Conservation (phyloP, 2,797 vertebrate genomes). For the Enteromius thamalakanensis region DNA sequence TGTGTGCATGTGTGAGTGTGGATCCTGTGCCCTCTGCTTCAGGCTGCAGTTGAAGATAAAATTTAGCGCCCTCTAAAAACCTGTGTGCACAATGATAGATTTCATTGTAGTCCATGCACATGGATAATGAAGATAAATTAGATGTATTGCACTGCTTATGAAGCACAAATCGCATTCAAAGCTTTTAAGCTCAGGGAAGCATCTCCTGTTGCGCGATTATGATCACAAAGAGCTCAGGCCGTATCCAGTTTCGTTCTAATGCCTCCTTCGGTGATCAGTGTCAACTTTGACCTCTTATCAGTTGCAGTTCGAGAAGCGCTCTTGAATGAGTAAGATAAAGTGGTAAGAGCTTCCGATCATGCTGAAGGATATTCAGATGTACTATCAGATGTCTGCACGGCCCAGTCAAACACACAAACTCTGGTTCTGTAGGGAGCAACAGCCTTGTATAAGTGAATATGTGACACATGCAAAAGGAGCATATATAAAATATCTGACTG, state of each 20-base stretch:
- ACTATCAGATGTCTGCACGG: slow-evolving; percentile 12
- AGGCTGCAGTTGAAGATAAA: slow-evolving; percentile 27
- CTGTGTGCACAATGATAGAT: slow-evolving; percentile 1
- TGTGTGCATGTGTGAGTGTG: slow-evolving; percentile 36
- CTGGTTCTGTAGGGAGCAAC: neutral
- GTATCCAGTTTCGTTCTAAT: slow-evolving; percentile 49
- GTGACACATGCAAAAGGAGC: slow-evolving; percentile 37
- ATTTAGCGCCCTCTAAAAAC: slow-evolving; percentile 25
- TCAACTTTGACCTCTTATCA: slow-evolving; percentile 44
- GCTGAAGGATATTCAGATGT: slow-evolving; percentile 30
- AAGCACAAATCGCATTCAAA: slow-evolving; percentile 56
- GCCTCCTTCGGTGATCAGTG: slow-evolving; percentile 4
- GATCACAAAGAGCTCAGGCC: slow-evolving; percentile 11
- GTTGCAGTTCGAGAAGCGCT: slow-evolving; percentile 11
- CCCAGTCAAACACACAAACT: slow-evolving; percentile 31
- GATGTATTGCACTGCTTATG: slow-evolving; percentile 45
- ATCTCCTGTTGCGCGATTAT: slow-evolving; percentile 53
- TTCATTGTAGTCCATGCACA: neutral
- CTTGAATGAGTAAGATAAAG: slow-evolving; percentile 39
- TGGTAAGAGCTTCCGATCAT: slow-evolving; percentile 31
- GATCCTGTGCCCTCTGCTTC: neutral
- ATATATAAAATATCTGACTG: slow-evolving; percentile 66
- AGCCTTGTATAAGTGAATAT: slow-evolving; percentile 32
- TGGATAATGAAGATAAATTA: slow-evolving; percentile 49
- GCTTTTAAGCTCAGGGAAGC: slow-evolving; percentile 51